Evolutionary conservation across 2,888 invertebrate genomes (phyloP).

Genomic region (Ptilodon capucinus): DNA sequence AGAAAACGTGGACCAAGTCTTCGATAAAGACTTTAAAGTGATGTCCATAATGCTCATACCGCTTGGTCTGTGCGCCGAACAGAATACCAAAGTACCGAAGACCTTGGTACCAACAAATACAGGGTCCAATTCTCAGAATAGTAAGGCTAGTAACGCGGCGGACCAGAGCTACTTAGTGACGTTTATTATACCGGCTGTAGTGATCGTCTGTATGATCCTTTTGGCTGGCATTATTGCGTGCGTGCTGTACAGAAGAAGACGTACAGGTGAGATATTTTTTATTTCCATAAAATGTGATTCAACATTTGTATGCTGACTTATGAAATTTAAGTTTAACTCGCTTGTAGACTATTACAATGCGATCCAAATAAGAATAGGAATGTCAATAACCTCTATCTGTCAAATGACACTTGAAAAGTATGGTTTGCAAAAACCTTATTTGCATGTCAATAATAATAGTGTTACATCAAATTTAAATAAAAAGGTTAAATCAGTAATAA

Average conservation of each 20-base stretch:
- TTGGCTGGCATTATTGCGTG: conserved; percentile 94
- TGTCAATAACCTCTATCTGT: no score
- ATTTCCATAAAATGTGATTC: neutral
- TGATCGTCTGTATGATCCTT: conserved; percentile 93
- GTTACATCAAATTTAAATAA: no score
- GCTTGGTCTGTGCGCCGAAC: conserved; percentile 82
- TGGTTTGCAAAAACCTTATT: no score
- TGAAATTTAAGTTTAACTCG: neutral
- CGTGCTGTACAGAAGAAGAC: conserved; percentile 91
- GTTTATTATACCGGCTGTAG: conserved; percentile 93
- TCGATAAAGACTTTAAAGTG: conserved; percentile 88
- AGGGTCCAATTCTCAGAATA: conserved; percentile 51
- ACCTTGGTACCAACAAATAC: conserved; percentile 44
- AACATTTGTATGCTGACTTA: neutral
- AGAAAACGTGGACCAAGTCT: conserved; percentile 84
- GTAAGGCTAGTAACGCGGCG: conserved; percentile 50
- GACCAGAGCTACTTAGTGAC: conserved; percentile 85
- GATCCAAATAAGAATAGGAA: no score
- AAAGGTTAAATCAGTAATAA: no score
- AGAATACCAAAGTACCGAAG: conserved; percentile 65
- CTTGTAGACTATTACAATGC: no score
- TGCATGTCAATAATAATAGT: no score
- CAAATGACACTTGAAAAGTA: no score
- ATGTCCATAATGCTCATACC: conserved; percentile 84
- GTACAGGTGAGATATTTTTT: conserved; percentile 86